Conservation (phyloP, 2,113 vertebrate genomes). For the Chloebia gouldiae region DNA sequence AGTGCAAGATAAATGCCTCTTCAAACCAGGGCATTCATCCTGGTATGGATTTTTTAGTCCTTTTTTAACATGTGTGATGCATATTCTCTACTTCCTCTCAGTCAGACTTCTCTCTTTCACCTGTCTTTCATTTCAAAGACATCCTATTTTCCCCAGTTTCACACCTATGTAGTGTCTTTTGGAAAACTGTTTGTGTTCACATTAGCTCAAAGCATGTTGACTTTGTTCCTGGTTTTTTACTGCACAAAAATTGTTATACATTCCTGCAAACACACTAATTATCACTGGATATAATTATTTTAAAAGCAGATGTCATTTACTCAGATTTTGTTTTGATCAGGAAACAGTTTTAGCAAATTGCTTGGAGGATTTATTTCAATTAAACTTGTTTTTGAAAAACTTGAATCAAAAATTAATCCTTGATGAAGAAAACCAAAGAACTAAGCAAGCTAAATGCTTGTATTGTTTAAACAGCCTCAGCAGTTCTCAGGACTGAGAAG, state of each 20-base stretch:
- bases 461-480: neutral
- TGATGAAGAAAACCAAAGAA: neutral
- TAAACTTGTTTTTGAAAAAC: neutral
- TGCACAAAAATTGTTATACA: neutral
- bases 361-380: neutral
- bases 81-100: neutral
- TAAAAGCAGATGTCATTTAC: neutral
- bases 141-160: neutral
- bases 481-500: neutral
- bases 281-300: neutral
- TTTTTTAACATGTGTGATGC: neutral
- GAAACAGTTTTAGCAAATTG: neutral
- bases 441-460: constrained; percentile 3
- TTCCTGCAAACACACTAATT: neutral
- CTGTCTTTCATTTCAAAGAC: neutral
- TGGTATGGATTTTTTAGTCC: neutral
- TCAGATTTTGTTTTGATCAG: neutral
- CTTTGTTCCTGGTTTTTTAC: neutral
- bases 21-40: neutral
- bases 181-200: neutral
- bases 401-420: neutral
- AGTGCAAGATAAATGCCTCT: neutral
- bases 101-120: neutral
- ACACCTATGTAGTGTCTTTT: neutral
- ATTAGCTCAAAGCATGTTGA: neutral